Evolutionary conservation across 1,140 invertebrate species (phyloP), one percentile per base, ranked within the genome.

Genomic region (Drosophila littoralis): DNA sequence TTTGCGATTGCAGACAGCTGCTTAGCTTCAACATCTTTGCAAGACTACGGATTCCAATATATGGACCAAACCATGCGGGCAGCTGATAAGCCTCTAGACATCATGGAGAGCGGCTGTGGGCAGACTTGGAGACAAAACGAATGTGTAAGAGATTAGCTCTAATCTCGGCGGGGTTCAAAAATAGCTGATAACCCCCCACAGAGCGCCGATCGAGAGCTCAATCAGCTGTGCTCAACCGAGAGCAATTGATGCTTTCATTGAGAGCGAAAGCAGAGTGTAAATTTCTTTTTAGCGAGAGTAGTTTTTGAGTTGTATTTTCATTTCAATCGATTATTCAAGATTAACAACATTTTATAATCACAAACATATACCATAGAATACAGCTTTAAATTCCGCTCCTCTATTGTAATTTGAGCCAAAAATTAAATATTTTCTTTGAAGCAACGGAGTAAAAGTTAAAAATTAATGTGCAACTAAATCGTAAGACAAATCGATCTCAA

Each of bases 21-120:
- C 84, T 81, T 61, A 88, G 73, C 58, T 88, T 89, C 35, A 88
- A 88, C 83, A 88, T 88, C 61, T 15, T 58, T 22, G 35, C 10
- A n/a, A 45, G 73, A 88, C 83, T 88, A 38, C 71, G 28, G 17
- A 22, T 0, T 40, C 10, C 5, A n/a, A n/a, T 32, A 13, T 57
- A 22, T 3, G 13, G 10, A 36, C 9, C 58, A 45, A 2, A 9
- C 46, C 42, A 32, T 15, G 46, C 33, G 46, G 13, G 45, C 40
- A 40, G 28, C 43, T 43, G 68, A 72, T 80, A 78, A 75, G 61
- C 7, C 12, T 43, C 28, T 10, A 63, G 59, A 77, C 82, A 77
- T 76, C 50, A 22, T 13, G 2, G n/a, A 45, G 42, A 68, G 75
- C 64, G 22, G 22, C 54, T 48, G 35, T 13, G 1, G 54, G 60